Percentiles rank a stretch among this genome's conserved stretches.
Evolutionary conservation across 2,113 vertebrate species (phyloP).

Genomic region (Phylloscopus whistleri): DNA sequence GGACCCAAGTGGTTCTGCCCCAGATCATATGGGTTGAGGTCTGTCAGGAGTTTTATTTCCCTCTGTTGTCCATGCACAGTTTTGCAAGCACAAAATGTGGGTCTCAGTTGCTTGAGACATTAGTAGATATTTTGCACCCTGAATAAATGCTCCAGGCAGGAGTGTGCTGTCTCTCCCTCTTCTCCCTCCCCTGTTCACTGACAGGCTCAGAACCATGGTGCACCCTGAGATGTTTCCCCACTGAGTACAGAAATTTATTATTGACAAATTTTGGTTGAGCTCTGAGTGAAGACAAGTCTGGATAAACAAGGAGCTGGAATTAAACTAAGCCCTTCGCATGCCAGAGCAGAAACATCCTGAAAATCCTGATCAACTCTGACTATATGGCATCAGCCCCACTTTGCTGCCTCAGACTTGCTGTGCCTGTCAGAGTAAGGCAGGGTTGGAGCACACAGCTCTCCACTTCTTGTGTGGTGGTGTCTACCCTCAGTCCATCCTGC

Average conservation of each 20-base stretch:
- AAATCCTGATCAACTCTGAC: background rate
- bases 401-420: fast-evolving
- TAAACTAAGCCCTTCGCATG: background rate
- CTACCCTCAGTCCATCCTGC: fast-evolving
- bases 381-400: background rate
- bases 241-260: background rate
- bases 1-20: background rate
- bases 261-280: background rate
- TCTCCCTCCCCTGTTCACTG: background rate
- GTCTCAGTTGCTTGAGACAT: background rate
- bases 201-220: background rate
- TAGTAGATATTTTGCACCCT: background rate
- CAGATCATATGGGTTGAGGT: background rate
- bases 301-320: background rate
- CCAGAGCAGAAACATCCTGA: background rate
- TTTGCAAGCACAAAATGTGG: background rate
- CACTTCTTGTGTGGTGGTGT: background rate
- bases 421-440: fast-evolving
- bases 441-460: background rate
- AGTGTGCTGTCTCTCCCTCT: background rate
- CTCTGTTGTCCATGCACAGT: background rate
- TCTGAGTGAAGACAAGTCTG: background rate
- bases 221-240: background rate
- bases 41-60: background rate
- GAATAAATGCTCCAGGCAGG: background rate